phyloP scores from a whole-genome alignment of 2,113 vertebrate species.

The Corapipo altera region DNA sequence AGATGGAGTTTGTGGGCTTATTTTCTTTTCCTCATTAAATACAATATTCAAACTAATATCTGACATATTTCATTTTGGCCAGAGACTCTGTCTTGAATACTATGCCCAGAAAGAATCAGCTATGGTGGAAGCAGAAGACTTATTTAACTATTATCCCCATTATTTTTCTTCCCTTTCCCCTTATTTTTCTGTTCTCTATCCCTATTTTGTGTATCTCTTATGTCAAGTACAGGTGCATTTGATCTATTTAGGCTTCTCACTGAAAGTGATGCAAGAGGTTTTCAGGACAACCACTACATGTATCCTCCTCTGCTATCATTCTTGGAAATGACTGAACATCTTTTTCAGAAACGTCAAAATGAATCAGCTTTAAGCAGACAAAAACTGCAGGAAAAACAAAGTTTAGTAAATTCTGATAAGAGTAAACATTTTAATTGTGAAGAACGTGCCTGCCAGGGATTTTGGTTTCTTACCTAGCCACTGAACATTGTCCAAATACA shows the following conservation, averaged over 20 bases:
- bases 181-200: not conserved
- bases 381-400: not conserved
- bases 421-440: not conserved
- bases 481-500: not conserved
- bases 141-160: not conserved
- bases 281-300: not conserved
- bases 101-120: not conserved
- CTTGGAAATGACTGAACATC: not conserved
- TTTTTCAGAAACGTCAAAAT: not conserved
- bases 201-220: not conserved
- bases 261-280: not conserved
- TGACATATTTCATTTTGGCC: not conserved
- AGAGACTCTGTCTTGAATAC: not conserved
- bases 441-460: not conserved
- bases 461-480: not conserved
- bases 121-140: not conserved
- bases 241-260: not conserved
- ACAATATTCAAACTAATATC: not conserved
- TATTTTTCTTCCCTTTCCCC: not conserved
- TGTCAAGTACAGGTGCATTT: not conserved
- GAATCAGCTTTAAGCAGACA: not conserved
- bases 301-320: not conserved
- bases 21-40: not conserved
- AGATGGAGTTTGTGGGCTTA: not conserved
- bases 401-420: not conserved